phyloP scores from a whole-genome alignment of 53 echinoderm and acorn worm genomes.

The Paracentrotus lividus region DNA sequence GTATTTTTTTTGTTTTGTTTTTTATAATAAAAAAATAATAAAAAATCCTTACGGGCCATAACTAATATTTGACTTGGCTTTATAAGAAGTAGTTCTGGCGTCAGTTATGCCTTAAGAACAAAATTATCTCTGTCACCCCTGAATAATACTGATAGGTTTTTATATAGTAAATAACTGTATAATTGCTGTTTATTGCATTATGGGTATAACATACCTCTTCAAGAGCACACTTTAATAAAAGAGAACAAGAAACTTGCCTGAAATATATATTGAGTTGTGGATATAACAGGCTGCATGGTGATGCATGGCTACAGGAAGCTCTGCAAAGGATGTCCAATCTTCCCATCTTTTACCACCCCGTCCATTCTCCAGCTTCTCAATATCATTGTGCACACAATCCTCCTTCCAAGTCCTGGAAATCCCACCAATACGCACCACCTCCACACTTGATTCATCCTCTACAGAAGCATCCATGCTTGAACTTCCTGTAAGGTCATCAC shows the following conservation, averaged over 20 bases:
- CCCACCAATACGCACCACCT: slow-evolving; percentile 13
- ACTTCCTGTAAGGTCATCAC: neutral
- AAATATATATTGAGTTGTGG: slow-evolving; percentile 59
- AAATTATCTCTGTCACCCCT: too few species aligned
- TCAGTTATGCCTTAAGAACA: too few species aligned
- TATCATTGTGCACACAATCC: slow-evolving; percentile 19
- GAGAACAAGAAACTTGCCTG: slow-evolving; percentile 26
- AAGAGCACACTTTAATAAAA: too few species aligned
- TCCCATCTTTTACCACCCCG: slow-evolving; percentile 16
- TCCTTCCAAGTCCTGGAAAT: slow-evolving; percentile 26
- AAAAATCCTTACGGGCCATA: too few species aligned
- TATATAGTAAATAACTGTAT: too few species aligned
- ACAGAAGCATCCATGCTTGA: neutral
- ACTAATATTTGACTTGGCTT: too few species aligned
- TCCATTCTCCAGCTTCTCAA: slow-evolving; percentile 2
- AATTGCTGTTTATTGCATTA: too few species aligned
- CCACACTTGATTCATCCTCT: slow-evolving; percentile 4
- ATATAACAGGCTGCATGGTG: slow-evolving; percentile 54
- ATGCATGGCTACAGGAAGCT: slow-evolving; percentile 3
- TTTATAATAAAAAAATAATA: too few species aligned
- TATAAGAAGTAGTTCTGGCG: too few species aligned
- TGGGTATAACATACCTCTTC: too few species aligned
- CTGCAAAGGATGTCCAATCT: slow-evolving; percentile 42
- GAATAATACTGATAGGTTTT: too few species aligned
- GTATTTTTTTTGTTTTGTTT: too few species aligned